Base-by-base conservation (phyloP, 2,888 invertebrate genomes). In the Blastobasis lacticolella region DNA sequence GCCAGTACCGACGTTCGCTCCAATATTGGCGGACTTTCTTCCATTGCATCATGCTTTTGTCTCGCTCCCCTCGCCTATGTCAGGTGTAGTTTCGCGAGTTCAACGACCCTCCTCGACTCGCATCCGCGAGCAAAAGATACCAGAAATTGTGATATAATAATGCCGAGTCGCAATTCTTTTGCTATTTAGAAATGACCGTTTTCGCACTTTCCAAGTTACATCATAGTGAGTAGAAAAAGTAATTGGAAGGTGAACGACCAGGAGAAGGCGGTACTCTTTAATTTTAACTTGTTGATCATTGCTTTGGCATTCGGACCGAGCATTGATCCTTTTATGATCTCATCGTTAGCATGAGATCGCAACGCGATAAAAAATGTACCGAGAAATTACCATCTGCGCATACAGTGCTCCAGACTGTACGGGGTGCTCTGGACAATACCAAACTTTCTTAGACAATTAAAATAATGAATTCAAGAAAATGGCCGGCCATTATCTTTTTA, bases 271-370 rank as follows among this genome's bases (percentile, higher is more conserved):
- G 66, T 71, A 69, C 69, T 71, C 69, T 68, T 70, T 67, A 64
- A 73, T 70, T 72, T 66, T 64, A 66, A 69, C 73, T 72, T 72
- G 73, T 71, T 73, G 75, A 77, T 81, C 81, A 82, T 74, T 74
- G 76, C 73, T 78, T 78, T 62, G 78, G 78, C 69, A 77, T 80
- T 78, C 72, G 74, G 65, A 61, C 64, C 73, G 88, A 79, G 68
- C 87, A 67, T 84, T 87, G 87, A 84, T 87, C 88, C 85, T 86
- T 73, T 64, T 59, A 75, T 88, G 86, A 88, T 85, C 84, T 87
- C 87, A 87, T 86, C 82, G 67, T 63, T 60, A 63, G 68, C 66
- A 61, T 61, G 58, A 59, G 62, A 61, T 60, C 54, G 53, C 54
- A 58, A 57, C 53, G 58, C 59, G 58, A 67, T 66, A 70, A 70